phyloP scores from a whole-genome alignment of 2,797 vertebrate genomes.

The Rhynchotus rufescens region DNA sequence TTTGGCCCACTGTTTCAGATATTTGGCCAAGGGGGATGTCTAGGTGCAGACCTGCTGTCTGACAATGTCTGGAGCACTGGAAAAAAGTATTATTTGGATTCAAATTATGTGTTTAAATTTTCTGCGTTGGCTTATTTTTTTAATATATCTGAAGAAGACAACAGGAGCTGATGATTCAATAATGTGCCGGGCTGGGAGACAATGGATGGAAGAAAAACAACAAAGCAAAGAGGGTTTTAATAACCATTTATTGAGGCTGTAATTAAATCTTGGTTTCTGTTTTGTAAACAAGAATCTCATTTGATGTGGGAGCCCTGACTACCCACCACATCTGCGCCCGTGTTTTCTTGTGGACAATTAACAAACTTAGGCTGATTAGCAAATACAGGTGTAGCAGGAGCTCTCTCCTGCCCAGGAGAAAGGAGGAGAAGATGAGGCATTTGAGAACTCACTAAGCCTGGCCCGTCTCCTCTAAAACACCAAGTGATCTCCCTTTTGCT shows the following conservation, averaged over 20 bases:
- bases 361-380: constrained; percentile 68
- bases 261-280: constrained; percentile 84
- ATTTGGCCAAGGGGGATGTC: background rate
- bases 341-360: constrained; percentile 79
- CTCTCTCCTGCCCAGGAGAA: background rate
- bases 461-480: no score
- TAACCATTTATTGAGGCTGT: constrained; percentile 79
- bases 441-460: background rate
- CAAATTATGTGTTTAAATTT: constrained; percentile 75
- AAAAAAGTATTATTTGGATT: constrained; percentile 64
- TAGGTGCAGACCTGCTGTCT: background rate
- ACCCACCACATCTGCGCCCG: constrained; percentile 76
- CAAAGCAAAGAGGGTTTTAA: constrained; percentile 75
- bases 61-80: background rate
- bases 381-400: constrained; percentile 73
- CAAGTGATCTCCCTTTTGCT: no score
- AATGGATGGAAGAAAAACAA: constrained; percentile 74
- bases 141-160: constrained; percentile 74
- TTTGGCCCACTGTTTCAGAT: background rate
- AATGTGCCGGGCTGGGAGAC: constrained; percentile 75
- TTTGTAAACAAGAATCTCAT: constrained; percentile 85
- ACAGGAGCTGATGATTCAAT: constrained; percentile 78
- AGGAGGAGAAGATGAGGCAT: background rate
- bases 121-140: constrained; percentile 73
- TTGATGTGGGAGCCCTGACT: constrained; percentile 44